These are phyloP conservation scores for Polypedilum vanderplanki DNA, from an alignment of 1,140 invertebrate genomes.

Conservation along the genomic window DNA sequence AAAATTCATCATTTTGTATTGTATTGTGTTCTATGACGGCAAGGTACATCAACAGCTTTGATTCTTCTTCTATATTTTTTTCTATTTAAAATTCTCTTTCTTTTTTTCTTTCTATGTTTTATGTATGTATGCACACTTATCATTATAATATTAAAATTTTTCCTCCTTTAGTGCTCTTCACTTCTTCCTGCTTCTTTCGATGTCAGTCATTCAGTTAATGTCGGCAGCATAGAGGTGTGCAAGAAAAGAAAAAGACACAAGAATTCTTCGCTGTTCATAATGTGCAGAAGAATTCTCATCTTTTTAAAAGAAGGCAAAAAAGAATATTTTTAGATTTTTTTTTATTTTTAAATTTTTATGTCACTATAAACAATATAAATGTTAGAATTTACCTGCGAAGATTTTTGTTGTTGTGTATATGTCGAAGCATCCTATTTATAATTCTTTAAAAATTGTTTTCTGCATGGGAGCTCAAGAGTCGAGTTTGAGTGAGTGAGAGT, in stretches of 20 bases:
- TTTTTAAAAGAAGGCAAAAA: too few species aligned
- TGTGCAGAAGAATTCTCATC: too few species aligned
- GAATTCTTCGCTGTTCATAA: too few species aligned
- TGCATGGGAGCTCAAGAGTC: not conserved
- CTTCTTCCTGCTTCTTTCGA: too few species aligned
- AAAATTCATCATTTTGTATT: slow-evolving; percentile 2
- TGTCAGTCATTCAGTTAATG: too few species aligned
- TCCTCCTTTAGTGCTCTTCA: too few species aligned
- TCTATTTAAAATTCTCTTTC: not conserved
- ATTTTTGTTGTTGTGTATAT: not conserved
- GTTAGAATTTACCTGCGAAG: slow-evolving; percentile 12
- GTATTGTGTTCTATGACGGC: not conserved
- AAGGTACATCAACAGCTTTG: not conserved
- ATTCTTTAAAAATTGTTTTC: not conserved
- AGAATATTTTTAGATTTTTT: not conserved
- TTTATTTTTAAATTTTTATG: not conserved
- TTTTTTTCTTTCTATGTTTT: not conserved
- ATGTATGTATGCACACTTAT: too few species aligned
- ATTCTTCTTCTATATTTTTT: not conserved
- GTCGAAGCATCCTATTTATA: slow-evolving; percentile 3
- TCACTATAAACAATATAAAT: slow-evolving; percentile 8
- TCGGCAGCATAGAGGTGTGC: too few species aligned
- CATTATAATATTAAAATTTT: too few species aligned
- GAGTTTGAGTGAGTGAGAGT: not conserved
- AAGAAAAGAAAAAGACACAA: too few species aligned